Base-by-base conservation (phyloP, 1,140 invertebrate genomes). In the Manduca sexta region DNA sequence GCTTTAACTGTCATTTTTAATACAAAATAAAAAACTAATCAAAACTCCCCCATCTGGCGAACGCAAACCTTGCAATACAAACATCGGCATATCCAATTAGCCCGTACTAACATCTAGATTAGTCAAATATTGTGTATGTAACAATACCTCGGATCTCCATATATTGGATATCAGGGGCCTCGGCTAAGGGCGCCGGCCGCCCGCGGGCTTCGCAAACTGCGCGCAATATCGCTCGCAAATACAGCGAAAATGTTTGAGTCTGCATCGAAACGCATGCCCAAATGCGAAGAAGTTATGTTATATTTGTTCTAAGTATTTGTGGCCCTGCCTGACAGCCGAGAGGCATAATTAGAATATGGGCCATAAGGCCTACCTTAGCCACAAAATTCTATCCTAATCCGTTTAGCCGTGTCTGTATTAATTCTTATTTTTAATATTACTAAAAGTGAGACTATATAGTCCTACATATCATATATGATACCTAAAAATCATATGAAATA, bases 121-220 rank as follows among this genome's bases (percentile, higher is more conserved):
- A 72, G 61, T 61, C 69, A 70, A 74, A 76, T 74, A 74, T 72
- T 76, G 70, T 76, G 74, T 71, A 62, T 68, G 61, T 62, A 68
- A 65, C 64, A 76, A 67, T 68, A 65, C 66, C 62, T 63, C 67
- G 64, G 72, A 75, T 71, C 66, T 73, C 73, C 66, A 74, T 73
- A 76, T 69, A 76, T 73, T 48, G 57, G 66, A 68, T 76, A 76
- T 76, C 71, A 76, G 69, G 60, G 34, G 30, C 30, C 12, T 31
- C 2, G 30, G 8, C 30, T 31, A 31, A 31, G 30, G 30, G 14
- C 2, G 34, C 11, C 6, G n/a, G 8, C 11, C 0, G 14, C 34
- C 4, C n/a, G 34, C 14, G 5, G 34, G 8, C n/a, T 35, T 12
- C 14, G 12, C 14, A 26, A 8, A n/a, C n/a, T n/a, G n/a, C n/a